Base-by-base conservation (phyloP, 1,140 invertebrate genomes). In the Sarcophaga bullata region DNA sequence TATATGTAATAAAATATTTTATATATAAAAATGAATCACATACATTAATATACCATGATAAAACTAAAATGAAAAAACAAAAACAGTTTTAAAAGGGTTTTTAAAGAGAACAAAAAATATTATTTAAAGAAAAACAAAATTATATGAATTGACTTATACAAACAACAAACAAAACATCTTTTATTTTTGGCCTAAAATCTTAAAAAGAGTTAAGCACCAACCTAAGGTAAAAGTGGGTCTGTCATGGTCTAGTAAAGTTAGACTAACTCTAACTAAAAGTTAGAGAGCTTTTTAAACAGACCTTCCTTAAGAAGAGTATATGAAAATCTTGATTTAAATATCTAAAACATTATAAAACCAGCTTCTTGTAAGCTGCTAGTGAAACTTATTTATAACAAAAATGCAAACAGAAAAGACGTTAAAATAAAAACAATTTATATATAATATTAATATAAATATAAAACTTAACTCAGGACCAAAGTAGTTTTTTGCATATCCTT, bases 1-100 rank as follows among this genome's bases (percentile, higher is more conserved):
- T 58, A 83, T 37, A 72, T 17, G 84, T 84, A 87, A 84, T 87
- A 85, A 86, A 88, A 87, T 87, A 87, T 87, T 87, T 87, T 89
- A 88, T 87, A 88, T 86, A 83, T 80, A 47, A 86, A 84, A 80
- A 37, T 37, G 4, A 82, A 58, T 75, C 62, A 68, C 62, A 19
- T n/a, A 58, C 54, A n/a, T 58, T 15, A 37, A 37, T 37, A 37
- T 37, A 37, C 25, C 25, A 37, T 4, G 25, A 37, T n/a, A n/a
- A 37, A 37, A 37, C 25, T 37, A 37, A 37, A 37, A 37, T 37
- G 25, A 37, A 80, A 62, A 80, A 83, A 80, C 13, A 46, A 83
- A 82, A 81, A 46, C n/a, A 9, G 19, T 78, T 78, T 78, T 78
- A n/a, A 50, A 78, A 47, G 50, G 75, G 19, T 50, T 50, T 73